Evolutionary conservation across 1,140 invertebrate genomes (phyloP), one percentile per base, ranked within the genome.

Genomic region (Drosophila bipectinata): DNA sequence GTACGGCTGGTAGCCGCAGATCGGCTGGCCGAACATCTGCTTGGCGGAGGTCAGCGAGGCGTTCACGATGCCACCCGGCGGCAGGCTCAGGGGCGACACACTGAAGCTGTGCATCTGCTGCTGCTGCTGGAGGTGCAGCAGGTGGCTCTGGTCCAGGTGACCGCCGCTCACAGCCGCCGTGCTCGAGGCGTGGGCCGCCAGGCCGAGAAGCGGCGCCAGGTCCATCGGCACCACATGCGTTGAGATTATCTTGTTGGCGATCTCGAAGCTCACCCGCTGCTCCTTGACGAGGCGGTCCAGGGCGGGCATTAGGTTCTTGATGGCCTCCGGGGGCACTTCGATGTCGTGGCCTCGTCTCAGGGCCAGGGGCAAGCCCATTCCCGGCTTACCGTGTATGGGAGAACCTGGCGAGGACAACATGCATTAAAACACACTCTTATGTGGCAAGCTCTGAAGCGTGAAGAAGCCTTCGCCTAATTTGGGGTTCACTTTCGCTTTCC

Each of bases 331-430:
- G 9, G 91, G 91, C 41, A 92, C 77, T 52, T 91, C 91, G 30
- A 92, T 90, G 48, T 91, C 81, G 26, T 91, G 88, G 1, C 84
- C 88, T 4, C 90, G 84, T 0, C 87, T 73, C 67, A 90, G 41
- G 0, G 74, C 58, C 37, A 83, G 57, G 55, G 88, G 77, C 49
- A 81, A 7, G 6, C 71, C 74, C 47, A 77, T 79, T 15, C 63
- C 67, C 0, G 79, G 85, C 41, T 91, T 91, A 15, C 81, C 78
- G 72, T 95, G 95, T 57, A 95, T 95, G n/a, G 95, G 95, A 8
- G 95, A 96, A 48, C 94, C 95, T 93, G 90, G 84, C 90, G 62
- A 44, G 12, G 34, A 4, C 4, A 37, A 37, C 2, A n/a, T 28
- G 4, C 1, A 37, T 37, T n/a, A 37, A 37, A 37, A n/a, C 3